A percentile compares a stretch with the other conserved stretches of the same genome.
phyloP scores from a whole-genome alignment of 2,797 vertebrate species.

The Scomberomorus guttatus region DNA sequence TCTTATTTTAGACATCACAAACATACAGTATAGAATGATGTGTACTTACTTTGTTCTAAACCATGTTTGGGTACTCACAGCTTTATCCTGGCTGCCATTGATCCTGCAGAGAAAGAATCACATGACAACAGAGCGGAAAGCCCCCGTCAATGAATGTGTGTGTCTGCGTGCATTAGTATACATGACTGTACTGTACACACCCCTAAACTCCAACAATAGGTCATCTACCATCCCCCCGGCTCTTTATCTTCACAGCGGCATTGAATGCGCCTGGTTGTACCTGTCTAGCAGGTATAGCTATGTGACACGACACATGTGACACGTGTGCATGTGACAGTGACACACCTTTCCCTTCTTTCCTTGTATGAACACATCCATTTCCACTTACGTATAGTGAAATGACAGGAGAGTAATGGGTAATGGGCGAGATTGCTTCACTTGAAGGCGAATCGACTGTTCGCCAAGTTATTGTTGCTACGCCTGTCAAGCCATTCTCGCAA shows the following conservation, averaged over 20 bases:
- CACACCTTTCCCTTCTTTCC: slow-evolving; percentile 1
- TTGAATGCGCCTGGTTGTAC: slow-evolving; percentile 33
- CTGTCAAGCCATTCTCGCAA: neutral
- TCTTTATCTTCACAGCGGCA: neutral
- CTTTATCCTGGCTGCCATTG: neutral
- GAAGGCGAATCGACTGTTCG: too few relatives aligned
- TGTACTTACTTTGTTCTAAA: neutral
- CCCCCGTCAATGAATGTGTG: neutral
- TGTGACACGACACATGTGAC: slow-evolving; percentile 10
- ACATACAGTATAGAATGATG: neutral
- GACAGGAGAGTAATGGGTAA: too few relatives aligned
- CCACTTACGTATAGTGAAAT: neutral
- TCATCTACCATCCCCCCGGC: neutral
- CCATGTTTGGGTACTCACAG: neutral
- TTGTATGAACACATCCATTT: neutral
- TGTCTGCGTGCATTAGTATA: neutral
- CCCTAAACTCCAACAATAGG: neutral
- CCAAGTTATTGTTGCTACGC: neutral
- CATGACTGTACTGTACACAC: neutral
- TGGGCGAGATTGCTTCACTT: neutral
- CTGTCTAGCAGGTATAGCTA: slow-evolving; percentile 34
- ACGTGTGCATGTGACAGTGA: slow-evolving; percentile 6
- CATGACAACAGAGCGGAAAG: slow-evolving; percentile 13
- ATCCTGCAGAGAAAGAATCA: slow-evolving; percentile 31
- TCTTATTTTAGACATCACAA: neutral